Percentiles rank a stretch among this genome's conserved stretches.
phyloP scores from a whole-genome alignment of 2,113 vertebrate genomes.

The Cervus canadensis region DNA sequence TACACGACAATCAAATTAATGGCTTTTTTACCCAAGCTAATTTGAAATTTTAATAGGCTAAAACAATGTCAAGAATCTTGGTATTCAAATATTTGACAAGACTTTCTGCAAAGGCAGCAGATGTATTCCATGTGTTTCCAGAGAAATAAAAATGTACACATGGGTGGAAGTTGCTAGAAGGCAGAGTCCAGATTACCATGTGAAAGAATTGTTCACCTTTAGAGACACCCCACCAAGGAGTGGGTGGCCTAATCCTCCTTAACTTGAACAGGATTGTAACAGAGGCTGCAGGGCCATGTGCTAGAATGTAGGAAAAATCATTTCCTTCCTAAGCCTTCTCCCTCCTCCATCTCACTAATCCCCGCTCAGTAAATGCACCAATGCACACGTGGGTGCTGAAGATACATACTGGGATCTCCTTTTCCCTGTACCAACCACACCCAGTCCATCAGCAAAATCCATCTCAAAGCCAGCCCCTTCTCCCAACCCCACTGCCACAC shows the following conservation, averaged over 20 bases:
- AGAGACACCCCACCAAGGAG: neutral
- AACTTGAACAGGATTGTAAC: neutral
- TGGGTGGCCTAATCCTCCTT: neutral
- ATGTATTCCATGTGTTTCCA: constrained; percentile 24
- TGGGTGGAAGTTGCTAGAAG: neutral
- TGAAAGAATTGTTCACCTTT: neutral
- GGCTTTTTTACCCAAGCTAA: neutral
- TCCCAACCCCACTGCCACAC: accelerated
- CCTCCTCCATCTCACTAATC: neutral
- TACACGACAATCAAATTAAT: neutral
- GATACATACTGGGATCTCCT: neutral
- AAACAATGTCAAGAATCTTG: constrained; percentile 37
- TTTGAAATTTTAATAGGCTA: constrained; percentile 24
- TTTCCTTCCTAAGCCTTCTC: neutral
- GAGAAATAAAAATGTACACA: neutral
- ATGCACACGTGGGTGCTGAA: neutral
- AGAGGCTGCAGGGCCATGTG: no score
- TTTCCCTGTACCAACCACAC: neutral
- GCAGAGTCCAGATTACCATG: neutral
- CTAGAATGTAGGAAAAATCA: neutral
- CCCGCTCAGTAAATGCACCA: neutral
- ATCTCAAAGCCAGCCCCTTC: neutral
- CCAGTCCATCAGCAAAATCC: neutral
- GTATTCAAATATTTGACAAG: constrained; percentile 8
- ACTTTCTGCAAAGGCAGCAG: neutral